Evolutionary conservation across 2,797 vertebrate species (phyloP).

Genomic region (Masticophis lateralis): DNA sequence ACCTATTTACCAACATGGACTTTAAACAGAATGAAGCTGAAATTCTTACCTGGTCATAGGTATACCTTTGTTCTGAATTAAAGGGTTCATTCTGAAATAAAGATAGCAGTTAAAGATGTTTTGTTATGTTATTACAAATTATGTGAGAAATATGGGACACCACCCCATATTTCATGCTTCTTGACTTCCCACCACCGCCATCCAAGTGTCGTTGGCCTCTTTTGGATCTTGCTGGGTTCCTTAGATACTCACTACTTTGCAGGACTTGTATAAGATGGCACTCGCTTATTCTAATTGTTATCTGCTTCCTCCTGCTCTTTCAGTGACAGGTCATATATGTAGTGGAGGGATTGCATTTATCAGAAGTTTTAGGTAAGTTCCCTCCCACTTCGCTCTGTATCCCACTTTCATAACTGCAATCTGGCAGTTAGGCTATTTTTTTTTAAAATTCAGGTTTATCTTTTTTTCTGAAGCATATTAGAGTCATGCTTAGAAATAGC

Average conservation of each 20-base stretch:
- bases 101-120: slow-evolving; percentile 9
- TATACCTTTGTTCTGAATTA: slow-evolving; percentile 35
- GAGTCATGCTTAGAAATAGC: neutral
- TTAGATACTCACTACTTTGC: neutral
- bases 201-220: neutral
- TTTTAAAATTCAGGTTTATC: neutral
- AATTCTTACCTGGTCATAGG: slow-evolving; percentile 53
- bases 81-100: slow-evolving; percentile 60
- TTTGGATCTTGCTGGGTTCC: neutral
- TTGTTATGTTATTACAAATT: slow-evolving; percentile 10
- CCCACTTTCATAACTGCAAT: neutral
- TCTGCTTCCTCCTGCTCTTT: neutral
- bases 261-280: neutral
- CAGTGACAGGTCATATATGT: neutral
- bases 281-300: neutral
- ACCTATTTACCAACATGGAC: neutral
- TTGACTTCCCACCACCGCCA: neutral
- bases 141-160: neutral
- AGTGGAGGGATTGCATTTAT: neutral
- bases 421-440: neutral
- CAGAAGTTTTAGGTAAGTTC: neutral
- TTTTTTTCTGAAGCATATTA: neutral
- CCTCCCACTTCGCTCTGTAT: neutral
- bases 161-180: neutral
- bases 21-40: neutral